Percentiles rank a stretch among this genome's conserved stretches.
Conservation (phyloP, 2,113 vertebrate genomes). For the Hyla sarda region DNA sequence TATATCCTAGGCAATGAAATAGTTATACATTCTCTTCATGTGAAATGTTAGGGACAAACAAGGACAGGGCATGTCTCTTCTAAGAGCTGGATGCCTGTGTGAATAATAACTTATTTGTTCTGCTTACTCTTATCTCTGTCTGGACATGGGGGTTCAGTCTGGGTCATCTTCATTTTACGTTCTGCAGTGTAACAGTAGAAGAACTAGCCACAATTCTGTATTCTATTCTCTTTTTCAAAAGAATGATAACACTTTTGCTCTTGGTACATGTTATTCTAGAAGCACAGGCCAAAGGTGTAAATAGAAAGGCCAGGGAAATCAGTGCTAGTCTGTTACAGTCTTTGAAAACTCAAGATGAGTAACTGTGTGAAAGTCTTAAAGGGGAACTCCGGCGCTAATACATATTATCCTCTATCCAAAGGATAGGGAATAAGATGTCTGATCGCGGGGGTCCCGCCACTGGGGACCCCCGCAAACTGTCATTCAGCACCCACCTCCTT, state of each 20-base stretch:
- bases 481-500: too few species aligned
- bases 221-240: neutral
- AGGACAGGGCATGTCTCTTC: neutral
- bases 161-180: neutral
- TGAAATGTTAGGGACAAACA: neutral
- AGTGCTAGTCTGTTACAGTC: neutral
- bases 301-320: neutral
- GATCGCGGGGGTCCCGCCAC: too few species aligned
- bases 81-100: neutral
- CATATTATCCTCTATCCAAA: too few species aligned
- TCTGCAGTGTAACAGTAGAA: neutral
- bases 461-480: too few species aligned
- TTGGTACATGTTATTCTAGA: constrained; percentile 10
- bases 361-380: neutral
- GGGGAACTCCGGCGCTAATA: too few species aligned
- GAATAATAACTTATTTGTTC: neutral
- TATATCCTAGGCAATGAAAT: neutral
- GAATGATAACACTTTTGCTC: neutral
- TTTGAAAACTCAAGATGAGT: neutral
- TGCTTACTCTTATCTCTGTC: neutral
- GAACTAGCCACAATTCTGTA: neutral
- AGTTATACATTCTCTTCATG: neutral
- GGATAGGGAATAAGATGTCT: too few species aligned
- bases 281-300: neutral
- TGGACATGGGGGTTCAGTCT: constrained; percentile 6